These are phyloP conservation scores for Megalonaias nervosa DNA, from an alignment of 1,140 invertebrate genomes.

Conservation along the genomic window DNA sequence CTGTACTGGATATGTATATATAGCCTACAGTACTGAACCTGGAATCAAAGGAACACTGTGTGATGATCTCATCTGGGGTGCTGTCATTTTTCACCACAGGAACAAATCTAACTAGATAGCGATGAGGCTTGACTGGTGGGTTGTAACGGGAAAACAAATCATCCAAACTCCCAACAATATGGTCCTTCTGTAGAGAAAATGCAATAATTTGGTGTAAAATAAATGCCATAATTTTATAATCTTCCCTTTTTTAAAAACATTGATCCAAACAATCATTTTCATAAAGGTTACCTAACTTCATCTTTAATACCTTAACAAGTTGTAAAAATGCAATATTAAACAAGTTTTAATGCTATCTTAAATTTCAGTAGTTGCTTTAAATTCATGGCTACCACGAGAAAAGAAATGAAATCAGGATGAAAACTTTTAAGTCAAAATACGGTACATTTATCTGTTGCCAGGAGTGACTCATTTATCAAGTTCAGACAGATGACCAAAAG, in stretches of 20 bases:
- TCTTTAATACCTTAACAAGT: background rate
- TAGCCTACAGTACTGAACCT: too few species aligned
- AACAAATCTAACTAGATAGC: constrained; percentile 63
- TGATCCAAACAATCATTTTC: background rate
- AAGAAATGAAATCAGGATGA: too few species aligned
- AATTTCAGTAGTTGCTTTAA: too few species aligned
- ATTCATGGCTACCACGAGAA: too few species aligned
- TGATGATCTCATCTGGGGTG: too few species aligned
- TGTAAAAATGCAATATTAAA: background rate
- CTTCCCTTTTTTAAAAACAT: background rate
- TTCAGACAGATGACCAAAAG: too few species aligned
- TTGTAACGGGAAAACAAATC: constrained; percentile 61
- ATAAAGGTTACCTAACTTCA: background rate
- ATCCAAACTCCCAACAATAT: constrained; percentile 57
- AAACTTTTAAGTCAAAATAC: too few species aligned
- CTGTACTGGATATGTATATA: too few species aligned
- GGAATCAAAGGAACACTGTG: too few species aligned
- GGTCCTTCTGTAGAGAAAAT: constrained; percentile 59
- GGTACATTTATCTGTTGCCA: too few species aligned
- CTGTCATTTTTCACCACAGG: constrained; percentile 48
- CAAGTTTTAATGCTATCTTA: background rate
- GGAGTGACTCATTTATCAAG: too few species aligned
- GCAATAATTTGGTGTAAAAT: too few species aligned
- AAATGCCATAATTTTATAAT: background rate
- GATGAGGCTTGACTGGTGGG: constrained; percentile 55